A percentile compares a stretch with the other conserved stretches of the same genome.
These are phyloP conservation scores for Microcebus griseorufus DNA, from an alignment of 2,113 vertebrate genomes.

Conservation along the genomic window DNA sequence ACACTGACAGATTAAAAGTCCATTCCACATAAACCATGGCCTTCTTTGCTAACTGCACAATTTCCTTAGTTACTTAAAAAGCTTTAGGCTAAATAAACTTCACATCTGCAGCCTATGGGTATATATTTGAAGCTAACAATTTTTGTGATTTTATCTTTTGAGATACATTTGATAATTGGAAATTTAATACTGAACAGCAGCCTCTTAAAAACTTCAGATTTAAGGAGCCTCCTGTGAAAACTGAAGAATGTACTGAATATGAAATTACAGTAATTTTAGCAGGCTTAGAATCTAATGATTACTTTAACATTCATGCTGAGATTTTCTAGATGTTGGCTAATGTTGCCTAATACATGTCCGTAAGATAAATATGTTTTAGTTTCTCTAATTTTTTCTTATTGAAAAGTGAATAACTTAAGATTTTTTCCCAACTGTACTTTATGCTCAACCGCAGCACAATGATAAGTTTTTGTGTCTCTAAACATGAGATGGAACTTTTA, in stretches of 20 bases:
- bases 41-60: slow-evolving; percentile 32
- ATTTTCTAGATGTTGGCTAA: slow-evolving; percentile 43
- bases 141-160: slow-evolving; percentile 58
- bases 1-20: not conserved
- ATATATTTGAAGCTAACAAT: slow-evolving; percentile 32
- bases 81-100: slow-evolving; percentile 52
- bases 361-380: slow-evolving; percentile 65
- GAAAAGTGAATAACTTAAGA: slow-evolving; percentile 55
- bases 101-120: not conserved
- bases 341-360: slow-evolving; percentile 20
- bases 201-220: slow-evolving; percentile 61
- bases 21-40: not conserved
- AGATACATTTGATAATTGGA: slow-evolving; percentile 48
- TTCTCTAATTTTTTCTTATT: slow-evolving; percentile 44
- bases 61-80: slow-evolving; percentile 41
- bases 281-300: slow-evolving; percentile 58
- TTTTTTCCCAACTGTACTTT: not conserved
- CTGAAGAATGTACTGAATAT: slow-evolving; percentile 58
- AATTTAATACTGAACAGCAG: slow-evolving; percentile 55
- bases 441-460: not conserved
- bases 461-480: not conserved
- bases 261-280: slow-evolving; percentile 70
- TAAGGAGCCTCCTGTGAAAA: slow-evolving; percentile 52
- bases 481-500: not conserved
- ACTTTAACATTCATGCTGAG: slow-evolving; percentile 48